These are phyloP conservation scores for Graptemys geographica DNA, from an alignment of 2,797 vertebrate genomes.

Conservation along the genomic window DNA sequence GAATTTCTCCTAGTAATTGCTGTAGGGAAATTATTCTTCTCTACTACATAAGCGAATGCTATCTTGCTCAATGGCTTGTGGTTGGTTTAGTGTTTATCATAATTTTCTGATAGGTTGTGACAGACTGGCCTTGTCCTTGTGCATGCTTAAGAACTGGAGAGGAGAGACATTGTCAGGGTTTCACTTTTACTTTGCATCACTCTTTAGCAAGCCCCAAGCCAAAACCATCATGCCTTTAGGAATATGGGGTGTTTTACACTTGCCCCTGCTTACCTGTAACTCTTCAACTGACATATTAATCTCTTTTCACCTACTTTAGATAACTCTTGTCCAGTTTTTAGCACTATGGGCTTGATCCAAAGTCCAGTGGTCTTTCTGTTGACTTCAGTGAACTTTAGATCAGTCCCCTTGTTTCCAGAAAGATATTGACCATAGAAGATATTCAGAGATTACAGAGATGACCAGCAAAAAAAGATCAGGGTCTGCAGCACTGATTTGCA, in stretches of 20 bases:
- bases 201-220: neutral
- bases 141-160: neutral
- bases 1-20: neutral
- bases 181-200: neutral
- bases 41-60: neutral
- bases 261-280: fast-evolving
- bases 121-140: neutral
- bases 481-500: neutral
- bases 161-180: neutral
- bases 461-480: neutral
- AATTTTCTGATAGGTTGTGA: neutral
- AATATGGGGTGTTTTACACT: neutral
- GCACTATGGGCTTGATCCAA: neutral
- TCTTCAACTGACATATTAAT: neutral
- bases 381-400: neutral
- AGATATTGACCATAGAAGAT: neutral
- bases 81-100: neutral
- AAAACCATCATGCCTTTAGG: neutral
- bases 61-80: neutral
- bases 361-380: neutral
- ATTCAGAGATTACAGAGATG: neutral
- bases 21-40: neutral
- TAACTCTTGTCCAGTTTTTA: neutral
- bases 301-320: neutral
- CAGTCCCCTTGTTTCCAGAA: neutral